A percentile compares a stretch with the other conserved stretches of the same genome.
phyloP scores from a whole-genome alignment of 1,140 invertebrate species.

The Pentalonia nigronervosa region DNA sequence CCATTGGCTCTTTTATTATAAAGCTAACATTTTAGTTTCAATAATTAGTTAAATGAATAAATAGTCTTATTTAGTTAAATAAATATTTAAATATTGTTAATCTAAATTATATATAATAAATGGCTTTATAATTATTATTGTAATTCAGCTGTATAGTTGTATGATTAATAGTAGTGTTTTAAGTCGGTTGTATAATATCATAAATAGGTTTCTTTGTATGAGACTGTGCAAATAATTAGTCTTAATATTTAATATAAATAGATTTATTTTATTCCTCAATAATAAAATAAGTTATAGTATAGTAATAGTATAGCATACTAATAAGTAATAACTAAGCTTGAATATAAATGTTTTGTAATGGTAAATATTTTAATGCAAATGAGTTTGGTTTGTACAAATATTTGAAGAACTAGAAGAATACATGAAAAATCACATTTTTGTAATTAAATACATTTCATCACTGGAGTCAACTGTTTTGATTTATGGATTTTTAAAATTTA shows the following conservation, averaged over 20 bases:
- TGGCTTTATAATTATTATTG: background rate
- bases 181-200: background rate
- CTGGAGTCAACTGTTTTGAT: conserved; percentile 26
- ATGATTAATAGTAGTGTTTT: background rate
- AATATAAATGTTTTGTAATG: background rate
- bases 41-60: background rate
- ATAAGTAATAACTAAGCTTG: background rate
- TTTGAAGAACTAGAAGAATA: background rate
- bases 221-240: background rate
- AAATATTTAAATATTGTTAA: background rate
- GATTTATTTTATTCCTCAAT: background rate
- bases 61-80: background rate
- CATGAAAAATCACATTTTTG: background rate
- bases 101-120: background rate
- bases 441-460: background rate
- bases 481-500: background rate
- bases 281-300: background rate
- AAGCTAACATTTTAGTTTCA: background rate
- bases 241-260: background rate
- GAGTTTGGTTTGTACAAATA: background rate
- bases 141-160: background rate
- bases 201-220: background rate
- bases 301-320: background rate
- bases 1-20: background rate
- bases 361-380: background rate